phyloP scores from a whole-genome alignment of 2,797 vertebrate species.

The Cyclopterus lumpus region DNA sequence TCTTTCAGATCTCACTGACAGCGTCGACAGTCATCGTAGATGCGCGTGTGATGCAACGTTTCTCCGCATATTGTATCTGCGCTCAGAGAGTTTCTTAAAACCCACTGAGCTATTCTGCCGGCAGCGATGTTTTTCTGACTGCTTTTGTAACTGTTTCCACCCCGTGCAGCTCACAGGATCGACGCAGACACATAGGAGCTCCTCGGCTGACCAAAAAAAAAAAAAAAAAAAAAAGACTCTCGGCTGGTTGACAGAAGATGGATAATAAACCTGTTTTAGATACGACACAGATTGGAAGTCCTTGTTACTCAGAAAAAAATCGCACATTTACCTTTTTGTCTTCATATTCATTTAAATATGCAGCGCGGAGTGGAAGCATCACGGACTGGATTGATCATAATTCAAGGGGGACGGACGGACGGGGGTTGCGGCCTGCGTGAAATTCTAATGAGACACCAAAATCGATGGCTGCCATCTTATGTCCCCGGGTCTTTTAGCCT shows the following conservation, averaged over 20 bases:
- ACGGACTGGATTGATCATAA: constrained; percentile 51
- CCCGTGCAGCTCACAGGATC: constrained; percentile 94
- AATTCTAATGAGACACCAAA: constrained; percentile 62
- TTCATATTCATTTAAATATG: constrained; percentile 73
- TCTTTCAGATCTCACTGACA: constrained; percentile 16
- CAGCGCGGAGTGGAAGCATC: constrained; percentile 57
- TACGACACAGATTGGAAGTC: constrained; percentile 57
- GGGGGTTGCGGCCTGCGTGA: constrained; percentile 58
- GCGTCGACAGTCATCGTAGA: constrained; percentile 24
- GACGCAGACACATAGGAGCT: constrained; percentile 91
- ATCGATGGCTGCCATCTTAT: constrained; percentile 57
- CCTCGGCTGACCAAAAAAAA: constrained; percentile 46
- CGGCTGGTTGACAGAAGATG: constrained; percentile 68
- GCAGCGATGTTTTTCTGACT: constrained; percentile 29
- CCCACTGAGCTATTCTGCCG: not conserved
- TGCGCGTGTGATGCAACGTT: constrained; percentile 15
- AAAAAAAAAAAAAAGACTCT: constrained; percentile 52
- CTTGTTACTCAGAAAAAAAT: constrained; percentile 65
- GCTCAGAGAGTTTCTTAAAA: constrained; percentile 15
- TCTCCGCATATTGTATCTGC: constrained; percentile 24
- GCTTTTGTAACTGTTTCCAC: constrained; percentile 34
- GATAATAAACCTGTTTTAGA: constrained; percentile 74
- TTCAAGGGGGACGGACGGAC: constrained; percentile 54
- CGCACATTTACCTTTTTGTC: constrained; percentile 71
- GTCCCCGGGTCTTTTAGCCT: constrained; percentile 45